Conservation (phyloP, 2,888 invertebrate genomes). For the Entomobrya proxima region DNA sequence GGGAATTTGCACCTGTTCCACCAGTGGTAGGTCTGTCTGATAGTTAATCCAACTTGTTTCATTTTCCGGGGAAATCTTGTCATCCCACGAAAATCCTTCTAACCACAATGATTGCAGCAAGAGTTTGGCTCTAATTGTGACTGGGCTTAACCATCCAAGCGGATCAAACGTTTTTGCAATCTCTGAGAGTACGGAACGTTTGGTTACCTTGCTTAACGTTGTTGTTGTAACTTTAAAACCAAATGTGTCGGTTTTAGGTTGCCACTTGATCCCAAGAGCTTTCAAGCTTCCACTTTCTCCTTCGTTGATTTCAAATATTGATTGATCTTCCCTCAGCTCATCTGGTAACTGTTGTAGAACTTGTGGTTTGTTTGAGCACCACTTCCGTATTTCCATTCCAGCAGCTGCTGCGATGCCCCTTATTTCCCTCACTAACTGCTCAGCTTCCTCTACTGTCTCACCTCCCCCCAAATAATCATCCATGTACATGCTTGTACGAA, state of each 20-base stretch:
- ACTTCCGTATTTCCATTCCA: slow-evolving; percentile 50
- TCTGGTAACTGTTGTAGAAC: slow-evolving; percentile 44
- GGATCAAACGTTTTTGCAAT: slow-evolving; percentile 43
- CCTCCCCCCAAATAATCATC: neutral
- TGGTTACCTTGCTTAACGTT: too few relatives aligned
- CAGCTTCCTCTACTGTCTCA: neutral
- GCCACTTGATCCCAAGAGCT: too few relatives aligned
- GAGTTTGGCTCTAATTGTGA: slow-evolving; percentile 36
- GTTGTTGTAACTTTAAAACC: too few relatives aligned
- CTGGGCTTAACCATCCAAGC: slow-evolving; percentile 40
- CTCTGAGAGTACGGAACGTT: slow-evolving; percentile 20
- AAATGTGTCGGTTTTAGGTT: too few relatives aligned
- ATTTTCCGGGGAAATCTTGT: neutral
- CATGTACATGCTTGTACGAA: slow-evolving; percentile 61
- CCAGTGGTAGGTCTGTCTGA: neutral
- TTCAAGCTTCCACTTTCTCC: too few relatives aligned
- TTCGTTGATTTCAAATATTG: too few relatives aligned
- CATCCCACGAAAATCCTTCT: slow-evolving; percentile 34
- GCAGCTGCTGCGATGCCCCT: too few relatives aligned
- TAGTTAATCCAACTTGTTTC: neutral
- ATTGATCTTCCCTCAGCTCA: slow-evolving; percentile 35
- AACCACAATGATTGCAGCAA: slow-evolving; percentile 53
- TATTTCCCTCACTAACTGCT: neutral
- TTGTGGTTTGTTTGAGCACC: slow-evolving; percentile 27
- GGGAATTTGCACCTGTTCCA: neutral